Percentiles rank a stretch among this genome's conserved stretches.
phyloP scores from a whole-genome alignment of 2,113 vertebrate species.

The Gallinago undulata region DNA sequence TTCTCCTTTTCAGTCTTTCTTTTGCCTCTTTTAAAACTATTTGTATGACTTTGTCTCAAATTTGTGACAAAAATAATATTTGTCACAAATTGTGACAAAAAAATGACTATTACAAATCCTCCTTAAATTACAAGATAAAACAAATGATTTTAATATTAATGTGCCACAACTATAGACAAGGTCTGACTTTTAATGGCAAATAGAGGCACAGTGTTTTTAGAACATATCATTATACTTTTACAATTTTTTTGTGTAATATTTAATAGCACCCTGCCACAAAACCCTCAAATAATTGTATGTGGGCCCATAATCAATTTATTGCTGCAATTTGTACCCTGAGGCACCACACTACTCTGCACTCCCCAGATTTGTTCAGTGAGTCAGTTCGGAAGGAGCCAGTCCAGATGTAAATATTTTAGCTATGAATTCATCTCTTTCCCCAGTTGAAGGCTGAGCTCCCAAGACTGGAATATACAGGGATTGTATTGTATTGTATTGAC shows the following conservation, averaged over 20 bases:
- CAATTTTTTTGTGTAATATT: neutral
- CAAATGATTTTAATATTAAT: neutral
- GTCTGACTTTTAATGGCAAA: neutral
- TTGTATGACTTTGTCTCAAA: neutral
- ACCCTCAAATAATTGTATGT: neutral
- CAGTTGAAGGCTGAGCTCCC: neutral
- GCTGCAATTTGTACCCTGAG: neutral
- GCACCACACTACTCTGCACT: neutral
- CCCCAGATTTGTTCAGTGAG: neutral
- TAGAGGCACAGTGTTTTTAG: neutral
- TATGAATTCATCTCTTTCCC: neutral
- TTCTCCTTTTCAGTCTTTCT: neutral
- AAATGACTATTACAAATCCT: neutral
- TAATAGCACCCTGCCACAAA: neutral
- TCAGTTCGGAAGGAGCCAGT: neutral
- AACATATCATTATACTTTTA: neutral
- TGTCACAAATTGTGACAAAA: neutral
- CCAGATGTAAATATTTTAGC: neutral
- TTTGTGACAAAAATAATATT: neutral
- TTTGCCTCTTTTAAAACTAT: neutral
- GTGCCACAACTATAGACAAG: neutral
- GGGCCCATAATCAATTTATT: neutral
- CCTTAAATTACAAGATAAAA: neutral
- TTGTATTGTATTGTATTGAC: neutral
- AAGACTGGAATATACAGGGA: neutral